Evolutionary conservation across 2,888 invertebrate genomes (phyloP), one percentile per base, ranked within the genome.

Genomic region (Stictocephala bisonia): DNA sequence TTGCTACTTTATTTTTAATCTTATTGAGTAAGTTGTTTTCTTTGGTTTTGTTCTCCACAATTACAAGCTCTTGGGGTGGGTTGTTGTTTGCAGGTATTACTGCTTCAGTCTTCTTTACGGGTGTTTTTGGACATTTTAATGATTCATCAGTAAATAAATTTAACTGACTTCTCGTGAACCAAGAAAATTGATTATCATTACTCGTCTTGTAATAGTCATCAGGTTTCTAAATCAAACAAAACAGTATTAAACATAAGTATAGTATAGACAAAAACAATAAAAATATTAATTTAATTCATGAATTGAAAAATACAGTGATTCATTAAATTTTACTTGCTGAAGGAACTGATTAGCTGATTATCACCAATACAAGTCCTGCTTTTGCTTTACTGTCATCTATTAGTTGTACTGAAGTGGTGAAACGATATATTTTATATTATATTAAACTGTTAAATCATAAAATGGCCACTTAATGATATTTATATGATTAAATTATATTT

Each of bases 171-270:
- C 88, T 90, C 0, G 95, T 93, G 84, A 92, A 92, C 85, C 93
- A 95, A 13, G 92, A 89, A 82, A 96, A 96, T 91, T 0, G 95
- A 95, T 82, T 95, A 94, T 81, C 95, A 95, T 44, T 75, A 66
- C 82, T 96, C 95, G 74, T 90, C 83, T 87, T 88, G 88, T 40
- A 86, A 85, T 79, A 66, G n/a, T 41, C 35, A 7, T 71, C 72
- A 48, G 77, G 70, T 15, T 74, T 73, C 74, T 76, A 50, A 20
- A 72, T 44, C 6, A 68, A 71, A 68, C 68, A 53, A n/a, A 67
- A 11, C 20, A 41, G 26, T 2, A 0, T 35, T 18, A 40, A 26
- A n/a, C n/a, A n/a, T n/a, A n/a, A n/a, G n/a, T n/a, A n/a, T n/a
- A n/a, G n/a, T n/a, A n/a, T n/a, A n/a, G n/a, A n/a, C n/a, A n/a